Evolutionary conservation across 2,113 vertebrate species (phyloP).

Genomic region (Centrocercus urophasianus): DNA sequence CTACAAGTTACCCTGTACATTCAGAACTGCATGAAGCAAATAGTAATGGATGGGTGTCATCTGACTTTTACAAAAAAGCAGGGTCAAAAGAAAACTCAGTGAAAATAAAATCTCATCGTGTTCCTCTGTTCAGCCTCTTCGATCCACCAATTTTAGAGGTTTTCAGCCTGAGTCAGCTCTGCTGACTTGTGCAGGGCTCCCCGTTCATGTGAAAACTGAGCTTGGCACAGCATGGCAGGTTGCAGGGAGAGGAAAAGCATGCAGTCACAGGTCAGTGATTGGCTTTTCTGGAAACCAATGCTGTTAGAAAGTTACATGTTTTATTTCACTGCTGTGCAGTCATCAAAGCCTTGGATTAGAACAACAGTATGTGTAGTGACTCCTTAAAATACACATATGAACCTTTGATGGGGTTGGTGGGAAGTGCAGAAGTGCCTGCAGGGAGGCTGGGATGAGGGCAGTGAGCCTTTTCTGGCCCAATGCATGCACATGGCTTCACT

Average conservation of each 20-base stretch:
- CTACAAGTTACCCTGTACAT: not conserved
- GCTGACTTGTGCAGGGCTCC: not conserved
- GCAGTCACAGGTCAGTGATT: not conserved
- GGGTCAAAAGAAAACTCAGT: not conserved
- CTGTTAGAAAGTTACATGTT: not conserved
- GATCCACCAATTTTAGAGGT: not conserved
- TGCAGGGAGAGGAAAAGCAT: not conserved
- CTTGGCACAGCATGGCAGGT: not conserved
- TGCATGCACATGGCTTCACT: not conserved
- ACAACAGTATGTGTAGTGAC: not conserved
- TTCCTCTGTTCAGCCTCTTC: not conserved
- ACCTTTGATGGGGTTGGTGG: not conserved
- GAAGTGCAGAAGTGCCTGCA: not conserved
- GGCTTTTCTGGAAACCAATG: conserved; percentile 26
- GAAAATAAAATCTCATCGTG: not conserved
- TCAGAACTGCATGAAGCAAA: not conserved
- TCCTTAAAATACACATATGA: not conserved
- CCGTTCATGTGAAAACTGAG: not conserved
- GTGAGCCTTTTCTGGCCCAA: not conserved
- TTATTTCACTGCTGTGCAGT: not conserved
- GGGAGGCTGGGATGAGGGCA: not conserved
- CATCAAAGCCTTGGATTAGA: not conserved
- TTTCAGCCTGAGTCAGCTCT: not conserved
- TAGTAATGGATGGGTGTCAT: not conserved
- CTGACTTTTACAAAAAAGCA: not conserved